Evolutionary conservation across 2,113 vertebrate genomes (phyloP), one percentile per base, ranked within the genome.

Genomic region (Mus spicilegus): DNA sequence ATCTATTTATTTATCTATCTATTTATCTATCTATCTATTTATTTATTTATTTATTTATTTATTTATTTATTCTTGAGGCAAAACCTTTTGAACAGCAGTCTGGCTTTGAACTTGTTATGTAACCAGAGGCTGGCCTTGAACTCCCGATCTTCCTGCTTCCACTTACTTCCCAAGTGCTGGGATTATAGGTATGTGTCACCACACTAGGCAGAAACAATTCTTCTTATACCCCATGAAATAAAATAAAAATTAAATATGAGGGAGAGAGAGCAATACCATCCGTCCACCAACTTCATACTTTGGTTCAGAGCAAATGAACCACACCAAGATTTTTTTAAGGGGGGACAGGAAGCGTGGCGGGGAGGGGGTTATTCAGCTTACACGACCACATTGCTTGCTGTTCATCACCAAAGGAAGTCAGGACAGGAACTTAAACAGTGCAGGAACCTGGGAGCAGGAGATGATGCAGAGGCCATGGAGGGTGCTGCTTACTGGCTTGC

Each of bases 311-410:
- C 49, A 56, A 76, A 42, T 72, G 87, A 90, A 81, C 36, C 12
- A 69, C 11, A 12, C 14, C 87, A 84, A 5, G 70, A n/a, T 10
- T 39, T 39, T 17, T 72, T 36, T 36, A 30, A 8, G 12, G 8
- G 70, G 36, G 17, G n/a, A 12, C 2, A 8, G 70, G n/a, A n/a
- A 36, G 7, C 1, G 3, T 24, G 61, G 8, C 1, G 1, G 16
- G 67, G 30, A 36, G 33, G 69, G 33, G n/a, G 69, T 20, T 72
- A 72, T n/a, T 20, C 70, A 72, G 36, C 17, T n/a, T n/a, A 72
- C 65, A 30, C 65, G 30, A 33, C 65, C 28, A 33, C 13, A n/a
- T 39, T 39, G 8, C 19, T 73, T 10, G 20, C n/a, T 73, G n/a
- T 42, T 42, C 36, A 39, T 73, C 72, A 42, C n/a, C 72, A 73